phyloP scores from a whole-genome alignment of 2,113 vertebrate species.

The Podarcis cretensis region DNA sequence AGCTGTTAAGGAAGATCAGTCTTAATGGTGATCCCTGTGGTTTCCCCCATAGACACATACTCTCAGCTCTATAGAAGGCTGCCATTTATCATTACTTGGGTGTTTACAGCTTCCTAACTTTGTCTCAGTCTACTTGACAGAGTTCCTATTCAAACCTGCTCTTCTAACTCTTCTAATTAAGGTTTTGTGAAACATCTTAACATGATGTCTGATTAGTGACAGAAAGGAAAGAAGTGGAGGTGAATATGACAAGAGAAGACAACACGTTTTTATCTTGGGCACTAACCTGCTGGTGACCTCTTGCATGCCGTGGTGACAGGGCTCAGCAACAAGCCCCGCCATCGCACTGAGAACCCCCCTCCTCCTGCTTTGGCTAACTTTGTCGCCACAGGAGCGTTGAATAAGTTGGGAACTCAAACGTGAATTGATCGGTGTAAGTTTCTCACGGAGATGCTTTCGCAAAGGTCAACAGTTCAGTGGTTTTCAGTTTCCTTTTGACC shows the following conservation, averaged over 20 bases:
- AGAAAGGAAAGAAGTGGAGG: background rate
- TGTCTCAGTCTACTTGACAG: background rate
- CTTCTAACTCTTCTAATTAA: conserved; percentile 6
- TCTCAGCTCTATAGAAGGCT: background rate
- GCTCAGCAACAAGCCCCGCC: background rate
- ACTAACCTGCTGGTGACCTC: background rate
- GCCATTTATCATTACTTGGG: conserved; percentile 12
- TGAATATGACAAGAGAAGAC: background rate
- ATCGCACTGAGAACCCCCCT: background rate
- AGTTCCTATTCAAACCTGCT: background rate
- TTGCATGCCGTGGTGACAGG: background rate
- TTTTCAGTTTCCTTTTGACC: conserved; percentile 18
- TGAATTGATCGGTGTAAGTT: background rate
- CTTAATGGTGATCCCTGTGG: background rate
- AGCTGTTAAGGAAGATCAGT: conserved; percentile 38
- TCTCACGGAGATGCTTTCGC: conserved; percentile 13
- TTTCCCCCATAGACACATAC: conserved; percentile 5
- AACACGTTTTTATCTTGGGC: background rate
- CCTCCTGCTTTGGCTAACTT: background rate
- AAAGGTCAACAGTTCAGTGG: background rate
- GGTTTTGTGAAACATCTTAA: background rate
- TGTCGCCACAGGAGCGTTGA: background rate
- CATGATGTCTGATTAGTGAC: background rate
- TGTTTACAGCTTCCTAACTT: conserved; percentile 20
- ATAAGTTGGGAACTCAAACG: background rate